Percentiles rank a stretch among this genome's conserved stretches.
Evolutionary conservation across 2,797 vertebrate species (phyloP).

Genomic region (Enteromius anoplus): DNA sequence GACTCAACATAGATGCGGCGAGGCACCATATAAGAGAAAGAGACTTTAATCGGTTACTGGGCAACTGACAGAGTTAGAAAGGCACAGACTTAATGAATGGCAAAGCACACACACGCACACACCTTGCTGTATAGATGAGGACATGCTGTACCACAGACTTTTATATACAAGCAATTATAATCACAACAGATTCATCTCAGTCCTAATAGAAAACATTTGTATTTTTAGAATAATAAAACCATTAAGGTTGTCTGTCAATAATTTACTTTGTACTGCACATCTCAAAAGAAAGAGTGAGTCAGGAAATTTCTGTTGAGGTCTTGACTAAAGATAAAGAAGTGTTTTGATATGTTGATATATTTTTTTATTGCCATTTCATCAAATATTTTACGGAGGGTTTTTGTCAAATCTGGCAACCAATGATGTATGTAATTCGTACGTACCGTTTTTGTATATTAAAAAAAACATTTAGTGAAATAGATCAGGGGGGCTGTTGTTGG

Average conservation of each 20-base stretch:
- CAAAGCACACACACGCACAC: background rate
- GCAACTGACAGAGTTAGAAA: constrained; percentile 28
- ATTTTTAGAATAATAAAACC: background rate
- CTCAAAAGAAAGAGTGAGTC: background rate
- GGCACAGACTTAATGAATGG: background rate
- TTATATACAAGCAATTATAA: background rate
- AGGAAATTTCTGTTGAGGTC: background rate
- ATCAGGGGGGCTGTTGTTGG: too few relatives aligned
- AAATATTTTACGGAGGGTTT: background rate
- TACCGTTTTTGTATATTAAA: background rate
- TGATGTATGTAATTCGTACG: background rate
- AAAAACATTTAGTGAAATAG: too few relatives aligned
- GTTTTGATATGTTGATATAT: background rate
- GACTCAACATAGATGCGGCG: constrained; percentile 11
- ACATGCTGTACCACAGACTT: background rate
- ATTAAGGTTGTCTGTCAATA: background rate
- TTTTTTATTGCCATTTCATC: background rate
- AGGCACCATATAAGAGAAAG: constrained; percentile 7
- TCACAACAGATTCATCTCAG: background rate
- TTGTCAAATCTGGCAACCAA: background rate
- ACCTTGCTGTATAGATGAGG: background rate
- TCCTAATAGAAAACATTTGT: background rate
- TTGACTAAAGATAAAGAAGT: background rate
- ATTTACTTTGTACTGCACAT: background rate
- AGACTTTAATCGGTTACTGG: constrained; percentile 26